A percentile compares a stretch with the other conserved stretches of the same genome.
These are phyloP conservation scores for Pollenia amentaria DNA, from an alignment of 2,888 invertebrate genomes.

Conservation along the genomic window DNA sequence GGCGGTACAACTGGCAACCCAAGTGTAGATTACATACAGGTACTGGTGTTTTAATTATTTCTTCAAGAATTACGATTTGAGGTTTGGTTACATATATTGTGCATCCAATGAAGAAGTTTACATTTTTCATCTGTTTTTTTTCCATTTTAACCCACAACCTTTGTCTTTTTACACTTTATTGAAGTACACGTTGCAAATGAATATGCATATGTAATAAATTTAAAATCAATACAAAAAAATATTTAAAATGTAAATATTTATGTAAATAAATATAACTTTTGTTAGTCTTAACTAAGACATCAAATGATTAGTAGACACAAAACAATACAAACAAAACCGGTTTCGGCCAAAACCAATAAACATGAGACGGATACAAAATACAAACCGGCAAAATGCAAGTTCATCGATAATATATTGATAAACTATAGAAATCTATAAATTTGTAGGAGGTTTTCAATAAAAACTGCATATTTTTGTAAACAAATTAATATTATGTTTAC, in stretches of 20 bases:
- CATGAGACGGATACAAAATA: not conserved
- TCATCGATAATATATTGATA: conserved; percentile 5
- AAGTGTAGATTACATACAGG: too few species aligned
- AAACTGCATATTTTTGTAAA: conserved; percentile 6
- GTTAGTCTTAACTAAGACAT: not conserved
- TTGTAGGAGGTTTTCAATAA: conserved; percentile 24
- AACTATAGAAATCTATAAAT: conserved; percentile 6
- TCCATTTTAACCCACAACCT: too few species aligned
- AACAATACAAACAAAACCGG: not conserved
- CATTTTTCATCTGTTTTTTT: too few species aligned
- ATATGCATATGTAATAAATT: too few species aligned
- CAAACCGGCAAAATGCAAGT: conserved; percentile 15
- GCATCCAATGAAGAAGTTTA: too few species aligned
- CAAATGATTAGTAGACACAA: not conserved
- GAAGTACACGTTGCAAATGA: too few species aligned
- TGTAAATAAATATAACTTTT: conserved; percentile 5
- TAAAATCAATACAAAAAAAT: not conserved
- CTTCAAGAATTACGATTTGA: too few species aligned
- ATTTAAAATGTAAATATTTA: not conserved
- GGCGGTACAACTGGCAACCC: too few species aligned
- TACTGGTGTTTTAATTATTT: too few species aligned
- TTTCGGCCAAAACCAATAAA: not conserved
- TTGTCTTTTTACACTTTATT: too few species aligned
- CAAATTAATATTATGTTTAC: conserved; percentile 9
- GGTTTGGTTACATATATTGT: too few species aligned